Percentiles rank a stretch among this genome's conserved stretches.
Evolutionary conservation across 2,888 invertebrate genomes (phyloP).

Genomic region (Cosmopolites sordidus): DNA sequence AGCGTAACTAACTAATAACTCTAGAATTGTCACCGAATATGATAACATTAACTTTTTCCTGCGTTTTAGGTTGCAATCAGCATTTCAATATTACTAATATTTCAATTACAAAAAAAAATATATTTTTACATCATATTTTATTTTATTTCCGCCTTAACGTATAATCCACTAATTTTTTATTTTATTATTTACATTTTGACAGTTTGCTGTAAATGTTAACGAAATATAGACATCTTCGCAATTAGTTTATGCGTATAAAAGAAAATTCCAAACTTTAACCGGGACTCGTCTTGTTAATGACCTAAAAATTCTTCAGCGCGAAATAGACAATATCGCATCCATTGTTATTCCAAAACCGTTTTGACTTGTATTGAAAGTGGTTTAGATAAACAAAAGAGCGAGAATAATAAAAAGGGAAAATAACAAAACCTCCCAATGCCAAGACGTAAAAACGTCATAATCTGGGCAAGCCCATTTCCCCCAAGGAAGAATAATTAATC

Average conservation of each 20-base stretch:
- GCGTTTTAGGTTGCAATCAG: no score
- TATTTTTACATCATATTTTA: no score
- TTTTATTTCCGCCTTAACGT: no score
- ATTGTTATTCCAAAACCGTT: background rate
- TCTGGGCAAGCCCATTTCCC: slow-evolving; percentile 12
- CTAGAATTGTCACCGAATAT: no score
- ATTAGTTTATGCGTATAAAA: background rate
- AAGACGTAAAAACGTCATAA: slow-evolving; percentile 16
- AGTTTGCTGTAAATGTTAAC: no score
- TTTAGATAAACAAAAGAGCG: slow-evolving; percentile 12
- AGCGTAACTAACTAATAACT: no score
- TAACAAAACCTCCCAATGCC: slow-evolving; percentile 10
- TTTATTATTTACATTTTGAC: no score
- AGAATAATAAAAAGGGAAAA: slow-evolving; percentile 14
- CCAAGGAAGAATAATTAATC: slow-evolving; percentile 20
- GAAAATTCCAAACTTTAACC: background rate
- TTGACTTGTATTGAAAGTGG: slow-evolving; percentile 13
- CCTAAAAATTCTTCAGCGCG: background rate
- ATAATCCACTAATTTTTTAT: no score
- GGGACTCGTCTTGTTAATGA: background rate
- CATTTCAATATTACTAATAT: no score
- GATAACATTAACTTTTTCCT: no score
- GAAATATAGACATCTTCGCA: background rate
- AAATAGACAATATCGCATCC: background rate
- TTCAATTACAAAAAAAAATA: no score